These are phyloP conservation scores for Piprites chloris DNA, from an alignment of 2,113 vertebrate species.

Conservation along the genomic window DNA sequence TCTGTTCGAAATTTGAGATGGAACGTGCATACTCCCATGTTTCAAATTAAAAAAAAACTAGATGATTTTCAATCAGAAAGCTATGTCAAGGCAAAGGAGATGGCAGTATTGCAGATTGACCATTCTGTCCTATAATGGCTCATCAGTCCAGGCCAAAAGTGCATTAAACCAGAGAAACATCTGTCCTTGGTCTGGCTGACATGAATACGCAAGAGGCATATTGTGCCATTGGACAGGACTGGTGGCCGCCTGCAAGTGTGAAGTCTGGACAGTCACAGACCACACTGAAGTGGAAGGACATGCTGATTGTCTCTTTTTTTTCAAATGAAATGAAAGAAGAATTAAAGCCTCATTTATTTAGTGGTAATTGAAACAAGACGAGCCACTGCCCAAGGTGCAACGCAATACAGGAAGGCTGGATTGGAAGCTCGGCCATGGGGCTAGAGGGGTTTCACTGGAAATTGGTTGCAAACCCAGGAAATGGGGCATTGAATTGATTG, in stretches of 20 bases:
- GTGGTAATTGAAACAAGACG: constrained; percentile 16
- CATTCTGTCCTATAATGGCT: neutral
- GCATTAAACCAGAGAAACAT: neutral
- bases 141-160: neutral
- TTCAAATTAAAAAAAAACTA: neutral
- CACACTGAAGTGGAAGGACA: constrained; percentile 1
- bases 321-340: neutral
- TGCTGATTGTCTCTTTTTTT: neutral
- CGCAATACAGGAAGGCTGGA: neutral
- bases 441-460: neutral
- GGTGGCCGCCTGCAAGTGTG: neutral
- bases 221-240: neutral
- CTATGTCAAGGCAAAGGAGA: neutral
- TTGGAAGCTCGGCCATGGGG: neutral
- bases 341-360: constrained; percentile 26
- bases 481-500: neutral
- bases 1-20: neutral
- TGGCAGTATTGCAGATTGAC: neutral
- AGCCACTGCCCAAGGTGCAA: constrained; percentile 21
- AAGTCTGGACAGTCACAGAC: constrained; percentile 8
- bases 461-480: constrained; percentile 23
- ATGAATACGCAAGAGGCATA: neutral
- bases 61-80: neutral
- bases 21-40: neutral
- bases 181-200: neutral